Evolutionary conservation across 2,113 vertebrate genomes (phyloP), one percentile per base, ranked within the genome.

Genomic region (Passer domesticus): DNA sequence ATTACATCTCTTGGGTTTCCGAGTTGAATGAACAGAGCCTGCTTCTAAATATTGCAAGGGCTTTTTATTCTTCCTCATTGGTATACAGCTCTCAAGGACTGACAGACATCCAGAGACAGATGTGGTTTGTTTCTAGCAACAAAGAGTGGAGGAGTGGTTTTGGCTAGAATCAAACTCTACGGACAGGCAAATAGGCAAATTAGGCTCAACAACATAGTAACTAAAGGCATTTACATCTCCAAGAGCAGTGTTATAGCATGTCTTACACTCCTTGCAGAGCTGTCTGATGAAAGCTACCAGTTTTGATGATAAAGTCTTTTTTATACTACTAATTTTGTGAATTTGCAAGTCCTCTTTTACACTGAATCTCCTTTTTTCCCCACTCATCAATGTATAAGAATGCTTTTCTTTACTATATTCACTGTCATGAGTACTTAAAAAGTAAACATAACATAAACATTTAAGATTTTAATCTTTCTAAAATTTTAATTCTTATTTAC

Each of bases 11-110:
- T 90, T n/a, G 37, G 56, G 19, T 31, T 94, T 46, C 63, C 81
- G 66, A 88, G 31, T 7, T 95, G 81, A 95, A 93, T 37, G 84
- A 97, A 92, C 12, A 41, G 60, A 35, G 49, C 66, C 68, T 69
- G 56, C 74, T 89, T 91, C 55, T 85, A 85, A 95, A 93, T 88
- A 96, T 76, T 96, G 77, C 79, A 92, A 95, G 49, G 20, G 12
- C 9, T 52, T 56, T 75, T 94, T 89, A 87, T 67, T 44, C 56
- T 33, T 39, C 33, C 82, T 90, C 35, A 31, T 31, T 68, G 58
- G 50, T 76, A 60, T 28, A 75, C 43, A 41, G 30, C 23, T 90
- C 56, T 85, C 37, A 59, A 87, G 33, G 67, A 90, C 2, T 83
- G 89, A 47, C 43, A 83, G 81, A 58, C 35, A 91, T 58, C 21